Base-by-base conservation (phyloP, 2,797 vertebrate species). In the Tadarida brasiliensis region DNA sequence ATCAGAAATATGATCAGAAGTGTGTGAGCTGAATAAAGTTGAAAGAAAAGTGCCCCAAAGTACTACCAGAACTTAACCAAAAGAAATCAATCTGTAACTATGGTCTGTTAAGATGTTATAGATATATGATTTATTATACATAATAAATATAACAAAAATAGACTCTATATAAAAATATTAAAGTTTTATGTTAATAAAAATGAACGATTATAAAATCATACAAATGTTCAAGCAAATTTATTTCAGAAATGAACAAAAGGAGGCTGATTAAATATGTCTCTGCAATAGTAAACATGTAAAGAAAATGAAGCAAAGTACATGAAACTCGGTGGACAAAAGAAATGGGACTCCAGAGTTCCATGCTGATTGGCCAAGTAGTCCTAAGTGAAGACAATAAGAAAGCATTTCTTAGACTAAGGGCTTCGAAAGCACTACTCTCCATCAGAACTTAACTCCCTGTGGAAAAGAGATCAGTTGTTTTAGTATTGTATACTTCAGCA, bases 191-290 rank as follows among this genome's bases (percentile, higher is more conserved):
- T 51, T 63, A 61, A 35, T 71, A 30, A 81, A 84, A 87, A 87
- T 28, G 30, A 57, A 91, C 91, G 86, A 84, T 80, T 84, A 57
- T 2, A 92, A 93, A 96, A 83, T 74, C 22, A 56, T 73, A 26
- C 5, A 73, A 68, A 70, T n/a, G 14, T 11, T 33, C 20, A 81
- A 77, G 26, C 5, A 54, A 19, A 82, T 73, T 73, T 15, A 68
- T 68, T 90, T 81, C 15, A 93, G 70, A 77, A 68, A 73, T 78
- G 30, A 83, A 57, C 71, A 54, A 93, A 93, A 65, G 39, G 57
- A 89, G 15, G 15, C 11, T 90, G 22, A 77, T 84, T 65, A 35
- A 76, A 68, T 81, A 49, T 76, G 17, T 51, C 17, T 47, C 44
- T 83, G 1, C 6, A 54, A 11, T 85, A 87, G 35, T 56, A 73